Evolutionary conservation across 2,888 invertebrate genomes (phyloP).

Genomic region (Andrena camellia): DNA sequence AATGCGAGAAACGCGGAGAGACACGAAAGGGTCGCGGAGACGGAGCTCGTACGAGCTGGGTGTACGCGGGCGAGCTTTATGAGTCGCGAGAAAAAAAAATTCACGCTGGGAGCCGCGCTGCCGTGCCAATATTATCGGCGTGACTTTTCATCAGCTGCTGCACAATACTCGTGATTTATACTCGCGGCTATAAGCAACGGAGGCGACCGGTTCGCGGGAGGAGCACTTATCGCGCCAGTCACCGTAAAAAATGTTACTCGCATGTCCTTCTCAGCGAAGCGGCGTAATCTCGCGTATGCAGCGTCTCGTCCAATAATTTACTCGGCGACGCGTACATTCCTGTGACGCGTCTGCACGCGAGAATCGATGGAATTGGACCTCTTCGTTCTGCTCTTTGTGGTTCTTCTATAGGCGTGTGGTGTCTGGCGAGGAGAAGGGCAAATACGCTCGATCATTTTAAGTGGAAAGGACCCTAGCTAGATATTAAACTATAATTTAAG

Average conservation of each 20-base stretch:
- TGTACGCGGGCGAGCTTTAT: neutral
- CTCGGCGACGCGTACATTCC: slow-evolving; percentile 12
- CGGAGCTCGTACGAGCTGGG: neutral
- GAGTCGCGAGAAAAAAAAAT: slow-evolving; percentile 31
- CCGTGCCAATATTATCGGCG: slow-evolving; percentile 53
- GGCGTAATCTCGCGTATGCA: slow-evolving; percentile 21
- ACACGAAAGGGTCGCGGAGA: neutral
- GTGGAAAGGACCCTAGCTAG: too few relatives aligned
- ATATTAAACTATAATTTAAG: slow-evolving; percentile 45
- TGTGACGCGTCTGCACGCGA: slow-evolving; percentile 12
- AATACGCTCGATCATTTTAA: neutral
- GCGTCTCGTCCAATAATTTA: slow-evolving; percentile 43
- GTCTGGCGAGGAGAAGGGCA: neutral
- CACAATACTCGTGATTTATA: slow-evolving; percentile 54
- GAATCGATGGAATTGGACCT: slow-evolving; percentile 38
- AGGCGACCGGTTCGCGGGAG: slow-evolving; percentile 7
- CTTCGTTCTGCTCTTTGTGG: slow-evolving; percentile 13
- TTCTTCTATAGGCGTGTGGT: neutral
- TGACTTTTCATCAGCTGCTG: slow-evolving; percentile 57
- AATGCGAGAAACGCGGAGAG: neutral
- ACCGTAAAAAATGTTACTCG: slow-evolving; percentile 44
- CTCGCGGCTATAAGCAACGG: slow-evolving; percentile 38
- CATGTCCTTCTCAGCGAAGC: slow-evolving; percentile 20
- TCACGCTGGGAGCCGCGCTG: slow-evolving; percentile 18
- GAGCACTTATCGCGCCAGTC: slow-evolving; percentile 47